Percentiles rank a stretch among this genome's conserved stretches.
Conservation (phyloP, 2,797 vertebrate species). For the Danio tinwini region DNA sequence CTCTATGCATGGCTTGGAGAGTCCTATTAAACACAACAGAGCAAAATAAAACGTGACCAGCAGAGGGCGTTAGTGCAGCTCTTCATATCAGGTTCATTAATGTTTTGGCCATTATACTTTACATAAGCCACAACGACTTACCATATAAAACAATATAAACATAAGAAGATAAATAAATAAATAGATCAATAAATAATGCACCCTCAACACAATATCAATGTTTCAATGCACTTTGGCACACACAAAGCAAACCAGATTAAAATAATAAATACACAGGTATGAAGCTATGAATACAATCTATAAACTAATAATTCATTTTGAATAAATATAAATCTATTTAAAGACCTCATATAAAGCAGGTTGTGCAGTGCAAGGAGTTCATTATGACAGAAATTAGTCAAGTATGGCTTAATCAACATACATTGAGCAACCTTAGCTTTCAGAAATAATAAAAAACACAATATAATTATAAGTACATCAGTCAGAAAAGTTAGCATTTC, state of each 20-base stretch:
- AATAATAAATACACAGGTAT: not conserved
- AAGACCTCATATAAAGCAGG: not conserved
- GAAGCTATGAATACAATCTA: not conserved
- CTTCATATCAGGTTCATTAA: not conserved
- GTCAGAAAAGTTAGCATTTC: not conserved
- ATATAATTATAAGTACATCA: not conserved
- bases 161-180: not conserved
- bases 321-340: slow-evolving; percentile 11
- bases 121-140: not conserved
- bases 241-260: not conserved
- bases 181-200: not conserved
- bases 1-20: slow-evolving; percentile 62
- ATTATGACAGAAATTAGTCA: not conserved
- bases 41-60: slow-evolving; percentile 33
- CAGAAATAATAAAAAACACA: not conserved
- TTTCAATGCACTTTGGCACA: slow-evolving; percentile 9
- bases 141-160: not conserved
- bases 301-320: not conserved
- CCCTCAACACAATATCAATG: slow-evolving; percentile 4
- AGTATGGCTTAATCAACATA: not conserved
- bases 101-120: not conserved
- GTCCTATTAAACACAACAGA: slow-evolving; percentile 67
- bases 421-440: not conserved
- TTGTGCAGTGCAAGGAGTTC: not conserved
- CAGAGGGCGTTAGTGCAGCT: slow-evolving; percentile 43